Evolutionary conservation across 2,888 invertebrate genomes (phyloP).

Genomic region (Pardosa pseudoannulata): DNA sequence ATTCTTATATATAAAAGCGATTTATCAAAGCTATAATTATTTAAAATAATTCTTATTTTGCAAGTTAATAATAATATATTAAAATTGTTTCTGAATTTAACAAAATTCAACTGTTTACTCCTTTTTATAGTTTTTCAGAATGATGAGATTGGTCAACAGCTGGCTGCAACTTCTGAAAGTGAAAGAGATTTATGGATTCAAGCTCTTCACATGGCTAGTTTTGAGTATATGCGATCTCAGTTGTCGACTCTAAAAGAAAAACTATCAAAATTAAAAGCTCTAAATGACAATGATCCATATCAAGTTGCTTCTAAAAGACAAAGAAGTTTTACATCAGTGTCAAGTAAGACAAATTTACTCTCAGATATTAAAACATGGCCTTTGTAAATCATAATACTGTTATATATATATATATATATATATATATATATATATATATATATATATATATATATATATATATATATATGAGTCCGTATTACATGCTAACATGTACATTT

Average conservation of each 20-base stretch:
- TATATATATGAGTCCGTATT: background rate
- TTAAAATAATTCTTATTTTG: too few species aligned
- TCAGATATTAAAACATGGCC: too few species aligned
- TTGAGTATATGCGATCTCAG: conserved; percentile 86
- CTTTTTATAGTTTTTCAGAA: conserved; percentile 61
- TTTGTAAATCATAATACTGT: too few species aligned
- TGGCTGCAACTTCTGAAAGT: conserved; percentile 87
- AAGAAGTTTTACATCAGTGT: conserved; percentile 52
- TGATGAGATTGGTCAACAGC: conserved; percentile 82
- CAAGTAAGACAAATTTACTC: conserved; percentile 13
- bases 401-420: too few species aligned
- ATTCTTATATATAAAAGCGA: too few species aligned
- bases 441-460: background rate
- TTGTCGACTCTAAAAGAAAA: conserved; percentile 81
- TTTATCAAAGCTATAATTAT: too few species aligned
- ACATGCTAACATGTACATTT: too few species aligned
- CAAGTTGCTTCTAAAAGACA: conserved; percentile 34
- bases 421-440: background rate
- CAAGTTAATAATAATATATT: too few species aligned
- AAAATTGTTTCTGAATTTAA: too few species aligned
- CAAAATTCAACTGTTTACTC: too few species aligned
- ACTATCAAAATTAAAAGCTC: conserved; percentile 69
- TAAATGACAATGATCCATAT: conserved; percentile 28
- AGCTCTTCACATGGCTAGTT: conserved; percentile 89
- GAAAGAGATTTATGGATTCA: conserved; percentile 92